Evolutionary conservation across 2,888 invertebrate genomes (phyloP).

Genomic region (Harmothoe impar): DNA sequence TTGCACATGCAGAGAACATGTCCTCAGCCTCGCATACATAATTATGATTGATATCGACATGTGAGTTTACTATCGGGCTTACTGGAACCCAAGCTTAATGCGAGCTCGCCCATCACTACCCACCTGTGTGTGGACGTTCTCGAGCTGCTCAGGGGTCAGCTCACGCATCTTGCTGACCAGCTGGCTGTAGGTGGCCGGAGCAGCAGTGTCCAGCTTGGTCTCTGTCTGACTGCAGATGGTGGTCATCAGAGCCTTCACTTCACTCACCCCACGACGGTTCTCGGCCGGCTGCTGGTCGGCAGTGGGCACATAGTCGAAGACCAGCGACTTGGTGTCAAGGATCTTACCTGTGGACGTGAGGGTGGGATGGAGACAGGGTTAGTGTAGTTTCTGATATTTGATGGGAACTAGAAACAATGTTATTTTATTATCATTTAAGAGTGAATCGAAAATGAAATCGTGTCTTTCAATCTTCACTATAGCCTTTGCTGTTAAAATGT

Average conservation of each 20-base stretch:
- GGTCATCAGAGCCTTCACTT: background rate
- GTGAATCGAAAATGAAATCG: too few species aligned
- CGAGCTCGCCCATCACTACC: too few species aligned
- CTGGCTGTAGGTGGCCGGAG: slow-evolving; percentile 44
- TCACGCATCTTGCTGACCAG: slow-evolving; percentile 58
- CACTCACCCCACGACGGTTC: slow-evolving; percentile 16
- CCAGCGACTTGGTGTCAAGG: background rate
- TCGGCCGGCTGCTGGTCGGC: background rate
- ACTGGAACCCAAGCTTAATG: too few species aligned
- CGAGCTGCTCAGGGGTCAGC: slow-evolving; percentile 30
- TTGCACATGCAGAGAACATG: too few species aligned
- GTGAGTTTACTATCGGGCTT: too few species aligned
- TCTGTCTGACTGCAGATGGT: slow-evolving; percentile 37
- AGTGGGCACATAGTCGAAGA: slow-evolving; percentile 46
- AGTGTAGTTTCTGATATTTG: background rate
- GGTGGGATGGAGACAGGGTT: background rate
- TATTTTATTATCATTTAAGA: too few species aligned
- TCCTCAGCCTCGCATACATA: too few species aligned
- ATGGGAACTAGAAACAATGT: background rate
- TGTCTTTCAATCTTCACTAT: too few species aligned
- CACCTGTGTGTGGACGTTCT: slow-evolving; percentile 28
- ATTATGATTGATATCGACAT: too few species aligned
- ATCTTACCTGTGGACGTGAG: background rate
- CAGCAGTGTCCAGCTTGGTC: background rate
- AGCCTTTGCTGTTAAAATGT: too few species aligned